A percentile compares a stretch with the other conserved stretches of the same genome.
phyloP scores from a whole-genome alignment of 2,888 invertebrate genomes.

The Brachynemurus nebulosus region DNA sequence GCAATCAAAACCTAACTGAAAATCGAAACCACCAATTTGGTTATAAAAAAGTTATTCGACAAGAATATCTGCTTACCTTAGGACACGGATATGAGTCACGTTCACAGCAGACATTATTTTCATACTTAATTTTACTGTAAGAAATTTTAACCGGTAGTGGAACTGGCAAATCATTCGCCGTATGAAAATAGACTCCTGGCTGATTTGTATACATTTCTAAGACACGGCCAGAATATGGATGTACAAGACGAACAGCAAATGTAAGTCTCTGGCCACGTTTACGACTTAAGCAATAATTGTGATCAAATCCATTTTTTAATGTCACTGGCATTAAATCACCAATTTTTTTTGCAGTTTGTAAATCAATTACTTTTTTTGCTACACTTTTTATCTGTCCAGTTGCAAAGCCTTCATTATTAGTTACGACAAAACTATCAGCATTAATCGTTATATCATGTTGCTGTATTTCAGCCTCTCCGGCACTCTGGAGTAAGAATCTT shows the following conservation, averaged over 20 bases:
- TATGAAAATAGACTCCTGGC: slow-evolving; percentile 86
- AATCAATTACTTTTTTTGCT: slow-evolving; percentile 56
- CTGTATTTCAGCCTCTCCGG: slow-evolving; percentile 46
- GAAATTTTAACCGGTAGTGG: too few relatives aligned
- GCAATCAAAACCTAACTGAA: slow-evolving; percentile 2
- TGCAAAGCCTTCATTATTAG: slow-evolving; percentile 54
- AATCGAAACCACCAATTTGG: too few relatives aligned
- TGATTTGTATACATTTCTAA: slow-evolving; percentile 75
- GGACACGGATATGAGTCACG: too few relatives aligned
- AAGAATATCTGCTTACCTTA: too few relatives aligned
- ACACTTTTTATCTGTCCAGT: slow-evolving; percentile 63
- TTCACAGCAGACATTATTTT: too few relatives aligned
- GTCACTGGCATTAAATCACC: slow-evolving; percentile 51
- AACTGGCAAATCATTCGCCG: slow-evolving; percentile 60
- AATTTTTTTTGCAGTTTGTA: slow-evolving; percentile 50
- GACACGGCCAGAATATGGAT: slow-evolving; percentile 55
- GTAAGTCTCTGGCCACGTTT: slow-evolving; percentile 39
- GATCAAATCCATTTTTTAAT: slow-evolving; percentile 61
- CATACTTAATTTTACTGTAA: too few relatives aligned
- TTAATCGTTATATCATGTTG: slow-evolving; percentile 59
- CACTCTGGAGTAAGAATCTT: too few relatives aligned
- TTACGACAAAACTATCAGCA: slow-evolving; percentile 61
- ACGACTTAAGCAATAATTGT: slow-evolving; percentile 64
- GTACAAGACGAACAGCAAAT: slow-evolving; percentile 49
- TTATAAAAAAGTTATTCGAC: too few relatives aligned